Evolutionary conservation across 2,113 vertebrate genomes (phyloP), one percentile per base, ranked within the genome.

Genomic region (Acrocephalus kingi): DNA sequence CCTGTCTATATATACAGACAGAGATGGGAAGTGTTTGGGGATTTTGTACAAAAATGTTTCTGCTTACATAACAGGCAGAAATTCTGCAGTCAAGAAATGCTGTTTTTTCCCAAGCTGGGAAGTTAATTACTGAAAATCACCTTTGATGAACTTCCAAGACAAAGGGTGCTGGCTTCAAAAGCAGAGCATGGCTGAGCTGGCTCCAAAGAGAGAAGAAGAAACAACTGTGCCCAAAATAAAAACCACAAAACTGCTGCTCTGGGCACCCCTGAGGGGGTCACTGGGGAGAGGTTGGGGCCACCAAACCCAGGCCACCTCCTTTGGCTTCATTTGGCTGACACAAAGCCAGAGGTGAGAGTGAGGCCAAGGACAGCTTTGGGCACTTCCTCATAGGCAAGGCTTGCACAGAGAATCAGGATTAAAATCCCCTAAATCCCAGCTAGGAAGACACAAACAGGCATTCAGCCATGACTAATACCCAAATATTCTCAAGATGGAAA

Each of bases 401-500:
- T 52, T 51, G 67, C 85, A 54, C 45, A 68, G 31, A 92, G 71
- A 78, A 33, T 45, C 20, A 3, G 45, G 58, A 49, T 61, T 52
- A 43, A 76, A 87, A 33, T 7, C 37, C 20, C 87, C 86, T 73
- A 92, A 54, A 76, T 73, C 83, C 84, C 59, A 51, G 56, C 15
- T 7, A 67, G 51, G 43, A 58, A 73, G 74, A 84, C 67, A 62
- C 66, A 76, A 88, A 54, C 69, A 81, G 45, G 72, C 89, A 56
- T 21, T 94, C 93, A 86, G 94, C 92, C 96, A 80, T 91, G 96
- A 93, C 69, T 80, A 97, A 96, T 78, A 66, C 41, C 62, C 83
- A 83, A 78, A 89, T 87, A 94, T 85, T 77, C 94, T 88, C 55
- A 90, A 85, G 95, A 94, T 2, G 5, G 46, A 88, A 81, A 66